Conservation (phyloP, 2,888 invertebrate species). For the Caradrina kadenii region DNA sequence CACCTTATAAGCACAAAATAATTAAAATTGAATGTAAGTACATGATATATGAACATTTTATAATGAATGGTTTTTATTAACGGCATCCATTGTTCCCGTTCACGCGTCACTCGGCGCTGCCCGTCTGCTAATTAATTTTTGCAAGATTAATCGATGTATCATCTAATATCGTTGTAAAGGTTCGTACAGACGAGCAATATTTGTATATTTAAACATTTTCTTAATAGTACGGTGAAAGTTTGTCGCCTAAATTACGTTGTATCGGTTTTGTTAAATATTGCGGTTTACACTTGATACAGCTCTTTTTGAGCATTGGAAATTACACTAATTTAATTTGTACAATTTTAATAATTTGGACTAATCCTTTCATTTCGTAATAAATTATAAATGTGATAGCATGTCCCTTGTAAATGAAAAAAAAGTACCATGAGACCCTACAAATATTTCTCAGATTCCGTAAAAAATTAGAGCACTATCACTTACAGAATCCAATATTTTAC, state of each 20-base stretch:
- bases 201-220: background rate
- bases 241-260: background rate
- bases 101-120: constrained; percentile 54
- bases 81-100: constrained; percentile 55
- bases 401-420: background rate
- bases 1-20: background rate
- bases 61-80: constrained; percentile 52
- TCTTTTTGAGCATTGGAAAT: background rate
- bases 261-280: background rate
- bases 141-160: constrained; percentile 65
- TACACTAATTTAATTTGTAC: background rate
- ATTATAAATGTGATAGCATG: background rate
- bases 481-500: constrained; percentile 71
- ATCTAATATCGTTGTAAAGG: constrained; percentile 51
- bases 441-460: constrained; percentile 25
- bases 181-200: constrained; percentile 24
- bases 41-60: constrained; percentile 44
- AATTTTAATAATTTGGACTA: background rate
- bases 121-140: constrained; percentile 65
- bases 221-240: constrained; percentile 3
- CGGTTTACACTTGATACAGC: background rate
- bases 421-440: background rate
- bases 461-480: constrained; percentile 43
- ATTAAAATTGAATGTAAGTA: constrained; percentile 19
- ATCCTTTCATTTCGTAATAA: background rate